Conservation (phyloP, 2,113 vertebrate species). For the Misgurnus anguillicaudatus region DNA sequence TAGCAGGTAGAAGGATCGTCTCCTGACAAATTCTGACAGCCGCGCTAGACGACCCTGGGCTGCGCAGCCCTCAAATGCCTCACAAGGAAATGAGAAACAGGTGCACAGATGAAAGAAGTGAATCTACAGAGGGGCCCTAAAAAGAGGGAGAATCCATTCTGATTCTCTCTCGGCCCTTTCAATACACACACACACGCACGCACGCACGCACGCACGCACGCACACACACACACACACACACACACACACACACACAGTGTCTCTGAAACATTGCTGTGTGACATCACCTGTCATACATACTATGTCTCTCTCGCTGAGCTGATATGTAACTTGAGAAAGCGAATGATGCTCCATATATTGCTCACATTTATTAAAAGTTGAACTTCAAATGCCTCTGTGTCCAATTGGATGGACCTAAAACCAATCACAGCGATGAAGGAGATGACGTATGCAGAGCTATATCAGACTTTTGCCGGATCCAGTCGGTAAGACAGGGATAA, state of each 20-base stretch:
- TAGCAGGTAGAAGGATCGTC: conserved; percentile 28
- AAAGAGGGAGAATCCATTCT: conserved; percentile 39
- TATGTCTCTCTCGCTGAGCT: conserved; percentile 37
- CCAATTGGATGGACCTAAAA: no score
- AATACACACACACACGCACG: neutral
- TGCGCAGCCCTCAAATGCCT: conserved; percentile 44
- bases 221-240: neutral
- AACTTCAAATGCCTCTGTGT: conserved; percentile 32
- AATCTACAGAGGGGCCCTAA: conserved; percentile 51
- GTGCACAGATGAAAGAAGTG: conserved; percentile 60
- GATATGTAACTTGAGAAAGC: conserved; percentile 49
- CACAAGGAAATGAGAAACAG: conserved; percentile 60
- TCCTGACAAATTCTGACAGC: conserved; percentile 57
- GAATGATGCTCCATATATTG: conserved; percentile 32
- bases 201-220: neutral
- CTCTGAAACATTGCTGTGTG: conserved; percentile 29
- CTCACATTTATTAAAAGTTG: conserved; percentile 41
- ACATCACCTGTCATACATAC: conserved; percentile 49
- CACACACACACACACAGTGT: conserved; percentile 6
- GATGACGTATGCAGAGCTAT: no score
- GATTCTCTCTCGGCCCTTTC: neutral
- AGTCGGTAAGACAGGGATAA: no score
- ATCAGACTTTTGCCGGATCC: no score
- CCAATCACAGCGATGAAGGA: no score
- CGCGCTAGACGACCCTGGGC: conserved; percentile 44